Base-by-base conservation (phyloP, 2,888 invertebrate genomes). In the Hypena proboscidalis region DNA sequence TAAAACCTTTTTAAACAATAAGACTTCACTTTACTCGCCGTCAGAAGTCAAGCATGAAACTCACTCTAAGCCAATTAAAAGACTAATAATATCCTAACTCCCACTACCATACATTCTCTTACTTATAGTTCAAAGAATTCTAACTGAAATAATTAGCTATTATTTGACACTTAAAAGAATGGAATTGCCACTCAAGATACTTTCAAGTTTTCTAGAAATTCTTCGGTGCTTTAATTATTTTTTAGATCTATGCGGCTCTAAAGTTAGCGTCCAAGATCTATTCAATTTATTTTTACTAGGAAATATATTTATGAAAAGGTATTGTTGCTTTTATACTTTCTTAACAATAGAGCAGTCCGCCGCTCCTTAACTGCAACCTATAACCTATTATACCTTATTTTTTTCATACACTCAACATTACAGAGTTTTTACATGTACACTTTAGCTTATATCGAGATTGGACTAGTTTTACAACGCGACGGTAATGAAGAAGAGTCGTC, bases 121-220 rank as follows among this genome's bases (percentile, higher is more conserved):
- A 48, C 29, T 48, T 37, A 52, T 34, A 39, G 40, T 47, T 41
- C 37, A 29, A 42, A 43, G 41, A 39, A 47, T 40, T 44, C 37
- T 38, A 27, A 32, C 32, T 22, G 29, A 52, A 50, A 65, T 58
- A 58, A 58, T 60, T 56, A 47, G 27, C 43, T 54, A 58, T 65
- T 60, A 65, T 52, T 55, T 55, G 55, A 52, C 52, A 60, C 58
- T 60, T 47, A 37, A 47, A 62, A 48, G 45, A 65, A 66, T 63
- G 50, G 42, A 55, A 60, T 58, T 52, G 51, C 44, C 48, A 47
- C 46, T 46, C 23, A 9, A 41, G 20, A 47, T 52, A 45, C 46
- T 52, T 43, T 47, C 36, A 45, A 55, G 58, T 43, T 52, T 59
- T 52, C 58, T 42, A 42, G 47, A 40, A 51, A 48, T 62, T 47